Base-by-base conservation (phyloP, 2,113 vertebrate genomes). In the Amblyornis subalaris region DNA sequence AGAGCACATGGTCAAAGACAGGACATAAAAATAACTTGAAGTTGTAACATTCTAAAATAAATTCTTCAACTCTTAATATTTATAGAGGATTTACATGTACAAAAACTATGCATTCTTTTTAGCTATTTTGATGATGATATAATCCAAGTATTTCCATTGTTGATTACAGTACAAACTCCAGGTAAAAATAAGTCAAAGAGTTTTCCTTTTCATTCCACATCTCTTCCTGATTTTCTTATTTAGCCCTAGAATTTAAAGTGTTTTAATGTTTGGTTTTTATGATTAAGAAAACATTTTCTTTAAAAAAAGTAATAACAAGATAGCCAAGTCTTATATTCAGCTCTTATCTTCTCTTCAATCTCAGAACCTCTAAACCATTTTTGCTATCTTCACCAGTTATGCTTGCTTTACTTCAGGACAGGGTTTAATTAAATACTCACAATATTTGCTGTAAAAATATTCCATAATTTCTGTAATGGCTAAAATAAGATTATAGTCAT, bases 401-500 rank as follows among this genome's bases (percentile, higher is more conserved):
- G 38, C 74, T 84, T 94, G 50, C 85, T 93, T 79, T 90, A 78
- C 55, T 84, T 96, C 57, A 94, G 65, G 76, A 93, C 23, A 71
- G 48, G 47, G 31, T 77, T 91, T 90, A 93, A 94, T 94, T 95
- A 94, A 96, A 90, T 53, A 40, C 36, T 86, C 61, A 85, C 50
- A 95, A 71, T 92, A 78, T 94, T 95, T 96, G 75, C 91, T 73
- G 24, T 67, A 87, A 97, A 92, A 96, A 89, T 79, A 95, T 92
- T 92, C 78, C 10, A 61, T 95, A 83, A 92, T 94, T 92, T 79
- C 89, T 53, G 25, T 58, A 40, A 29, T 76, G 88, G 65, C 78
- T 96, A 90, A 95, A 96, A 92, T 94, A 95, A 92, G 91, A 74
- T 94, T 94, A 90, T 64, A 89, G 80, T 90, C 72, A 90, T 93